These are phyloP conservation scores for Metopia argyrocephala DNA, from an alignment of 2,888 invertebrate genomes.

Conservation along the genomic window DNA sequence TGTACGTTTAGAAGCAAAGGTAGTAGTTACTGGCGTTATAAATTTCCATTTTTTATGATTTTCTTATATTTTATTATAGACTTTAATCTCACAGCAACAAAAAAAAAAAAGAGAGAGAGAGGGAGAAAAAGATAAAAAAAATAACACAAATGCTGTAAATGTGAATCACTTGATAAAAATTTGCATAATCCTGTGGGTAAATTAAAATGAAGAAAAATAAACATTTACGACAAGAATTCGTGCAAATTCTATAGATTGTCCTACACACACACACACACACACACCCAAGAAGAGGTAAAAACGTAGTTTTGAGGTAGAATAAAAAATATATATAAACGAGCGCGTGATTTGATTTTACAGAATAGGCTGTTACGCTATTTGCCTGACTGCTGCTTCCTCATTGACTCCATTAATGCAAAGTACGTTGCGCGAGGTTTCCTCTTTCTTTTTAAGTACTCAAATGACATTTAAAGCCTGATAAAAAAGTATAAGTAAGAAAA, in stretches of 20 bases:
- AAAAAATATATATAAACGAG: background rate
- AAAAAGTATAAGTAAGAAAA: conserved; percentile 26
- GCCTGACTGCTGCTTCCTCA: background rate
- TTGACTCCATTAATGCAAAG: background rate
- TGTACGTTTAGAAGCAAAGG: background rate
- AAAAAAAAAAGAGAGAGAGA: background rate
- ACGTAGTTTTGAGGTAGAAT: background rate
- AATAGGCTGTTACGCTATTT: background rate
- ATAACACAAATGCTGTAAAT: conserved; percentile 17
- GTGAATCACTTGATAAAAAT: conserved; percentile 50
- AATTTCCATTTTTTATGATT: conserved; percentile 6
- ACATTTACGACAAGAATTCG: conserved; percentile 26
- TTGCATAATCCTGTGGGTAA: conserved; percentile 59
- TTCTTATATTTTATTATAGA: background rate
- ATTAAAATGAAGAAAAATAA: conserved; percentile 51
- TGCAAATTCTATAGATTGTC: conserved; percentile 12
- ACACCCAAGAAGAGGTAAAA: background rate
- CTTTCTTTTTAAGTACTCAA: background rate
- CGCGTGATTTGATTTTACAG: conserved; percentile 15
- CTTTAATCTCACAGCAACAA: conserved; percentile 1
- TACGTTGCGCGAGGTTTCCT: background rate
- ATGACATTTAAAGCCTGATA: conserved; percentile 34
- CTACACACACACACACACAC: background rate
- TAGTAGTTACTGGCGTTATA: background rate
- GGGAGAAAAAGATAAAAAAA: background rate